Percentiles rank a stretch among this genome's conserved stretches.
Evolutionary conservation across 1,140 invertebrate genomes (phyloP).

Genomic region (Nymphalis io): DNA sequence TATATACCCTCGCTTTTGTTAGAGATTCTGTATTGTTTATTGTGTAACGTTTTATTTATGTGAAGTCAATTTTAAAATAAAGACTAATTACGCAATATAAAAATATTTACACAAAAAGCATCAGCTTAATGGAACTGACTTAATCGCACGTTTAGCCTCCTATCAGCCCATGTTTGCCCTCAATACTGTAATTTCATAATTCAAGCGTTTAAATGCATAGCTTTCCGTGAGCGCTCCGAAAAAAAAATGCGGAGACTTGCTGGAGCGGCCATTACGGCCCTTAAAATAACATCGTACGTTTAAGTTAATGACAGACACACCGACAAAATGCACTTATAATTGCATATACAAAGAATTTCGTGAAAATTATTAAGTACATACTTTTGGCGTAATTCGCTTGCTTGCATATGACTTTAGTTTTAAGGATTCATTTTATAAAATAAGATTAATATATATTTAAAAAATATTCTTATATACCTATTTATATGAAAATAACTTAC

Average conservation of each 20-base stretch:
- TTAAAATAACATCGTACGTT: conserved; percentile 81
- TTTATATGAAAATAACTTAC: too few species aligned
- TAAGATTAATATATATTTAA: not conserved
- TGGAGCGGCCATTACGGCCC: conserved; percentile 72
- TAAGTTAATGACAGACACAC: conserved; percentile 80
- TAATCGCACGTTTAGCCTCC: conserved; percentile 39
- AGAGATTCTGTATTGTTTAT: conserved; percentile 57
- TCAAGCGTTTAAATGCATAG: conserved; percentile 80
- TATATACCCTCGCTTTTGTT: conserved; percentile 49
- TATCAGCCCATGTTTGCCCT: conserved; percentile 59
- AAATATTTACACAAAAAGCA: conserved; percentile 18
- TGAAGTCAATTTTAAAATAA: conserved; percentile 23
- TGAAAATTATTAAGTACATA: conserved; percentile 72
- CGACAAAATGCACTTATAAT: conserved; percentile 79
- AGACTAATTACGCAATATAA: conserved; percentile 19
- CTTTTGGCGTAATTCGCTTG: conserved; percentile 31
- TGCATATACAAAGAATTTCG: conserved; percentile 77
- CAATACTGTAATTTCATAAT: conserved; percentile 80
- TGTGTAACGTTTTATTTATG: conserved; percentile 31
- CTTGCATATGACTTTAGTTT: not conserved
- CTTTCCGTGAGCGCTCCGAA: conserved; percentile 74
- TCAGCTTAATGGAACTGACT: conserved; percentile 30
- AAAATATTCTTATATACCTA: too few species aligned
- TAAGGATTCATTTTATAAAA: not conserved
- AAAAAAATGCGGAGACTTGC: conserved; percentile 68